phyloP scores from a whole-genome alignment of 2,113 vertebrate genomes.

The Ciconia maguari region DNA sequence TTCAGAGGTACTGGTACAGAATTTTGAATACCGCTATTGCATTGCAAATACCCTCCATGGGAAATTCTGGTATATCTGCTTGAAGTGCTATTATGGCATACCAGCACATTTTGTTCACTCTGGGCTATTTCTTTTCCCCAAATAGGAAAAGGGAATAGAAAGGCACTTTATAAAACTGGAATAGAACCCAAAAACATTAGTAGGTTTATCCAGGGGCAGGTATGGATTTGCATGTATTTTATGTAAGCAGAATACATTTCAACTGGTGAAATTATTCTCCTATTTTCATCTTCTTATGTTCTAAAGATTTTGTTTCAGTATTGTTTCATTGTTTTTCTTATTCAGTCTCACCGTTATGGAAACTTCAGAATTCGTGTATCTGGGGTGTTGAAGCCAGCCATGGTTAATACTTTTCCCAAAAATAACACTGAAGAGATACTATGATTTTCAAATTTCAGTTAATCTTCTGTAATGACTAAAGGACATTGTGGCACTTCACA shows the following conservation, averaged over 20 bases:
- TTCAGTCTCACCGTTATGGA: neutral
- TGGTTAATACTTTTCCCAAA: neutral
- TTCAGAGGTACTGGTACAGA: neutral
- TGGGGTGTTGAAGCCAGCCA: neutral
- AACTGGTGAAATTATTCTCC: neutral
- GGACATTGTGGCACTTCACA: neutral
- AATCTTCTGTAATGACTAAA: neutral
- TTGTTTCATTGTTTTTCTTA: neutral
- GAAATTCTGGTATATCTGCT: neutral
- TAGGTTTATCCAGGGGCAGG: neutral
- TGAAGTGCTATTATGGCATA: neutral
- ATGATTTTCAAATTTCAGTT: neutral
- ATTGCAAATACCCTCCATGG: neutral
- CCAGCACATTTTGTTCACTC: neutral
- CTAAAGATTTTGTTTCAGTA: neutral
- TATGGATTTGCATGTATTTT: neutral
- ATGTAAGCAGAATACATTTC: neutral
- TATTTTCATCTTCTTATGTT: neutral
- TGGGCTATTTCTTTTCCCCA: neutral
- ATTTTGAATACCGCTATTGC: neutral
- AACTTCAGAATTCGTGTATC: neutral
- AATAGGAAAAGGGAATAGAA: neutral
- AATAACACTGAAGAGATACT: neutral
- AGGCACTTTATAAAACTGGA: neutral
- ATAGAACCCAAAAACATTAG: neutral